These are phyloP conservation scores for Chionodraco myersi DNA, from an alignment of 2,113 vertebrate genomes.

Conservation along the genomic window DNA sequence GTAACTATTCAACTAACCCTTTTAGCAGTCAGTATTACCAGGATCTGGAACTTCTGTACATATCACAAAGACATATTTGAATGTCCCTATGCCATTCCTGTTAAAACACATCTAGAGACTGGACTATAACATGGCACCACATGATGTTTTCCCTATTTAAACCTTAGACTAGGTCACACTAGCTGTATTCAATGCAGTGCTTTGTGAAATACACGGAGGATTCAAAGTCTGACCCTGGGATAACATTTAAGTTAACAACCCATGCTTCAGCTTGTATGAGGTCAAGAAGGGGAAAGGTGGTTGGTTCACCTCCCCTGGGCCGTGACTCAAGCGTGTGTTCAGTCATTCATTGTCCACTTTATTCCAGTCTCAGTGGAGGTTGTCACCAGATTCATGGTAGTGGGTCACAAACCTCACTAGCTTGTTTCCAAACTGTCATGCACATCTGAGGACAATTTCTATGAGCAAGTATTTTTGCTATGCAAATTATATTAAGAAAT, in stretches of 20 bases:
- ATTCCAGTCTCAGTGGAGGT: background rate
- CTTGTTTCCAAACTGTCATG: background rate
- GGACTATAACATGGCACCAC: background rate
- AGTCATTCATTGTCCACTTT: constrained; percentile 8
- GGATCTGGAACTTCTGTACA: too few relatives aligned
- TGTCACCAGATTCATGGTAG: background rate
- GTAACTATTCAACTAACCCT: background rate
- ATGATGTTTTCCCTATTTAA: background rate
- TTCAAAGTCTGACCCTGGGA: constrained; percentile 7
- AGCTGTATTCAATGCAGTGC: constrained; percentile 2
- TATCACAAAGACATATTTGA: background rate
- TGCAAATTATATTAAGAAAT: background rate
- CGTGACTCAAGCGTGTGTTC: constrained; percentile 4
- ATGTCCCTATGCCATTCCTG: background rate
- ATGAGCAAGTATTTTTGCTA: background rate
- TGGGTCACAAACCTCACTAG: background rate
- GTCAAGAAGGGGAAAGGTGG: background rate
- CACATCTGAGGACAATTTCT: background rate
- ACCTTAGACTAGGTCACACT: background rate
- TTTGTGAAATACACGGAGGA: constrained; percentile 10
- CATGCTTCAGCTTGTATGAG: constrained; percentile 4
- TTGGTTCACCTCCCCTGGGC: background rate
- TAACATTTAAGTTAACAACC: constrained; percentile 13
- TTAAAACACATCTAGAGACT: background rate
- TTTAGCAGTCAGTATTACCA: background rate